These are phyloP conservation scores for Bettongia penicillata DNA, from an alignment of 2,113 vertebrate genomes.

Conservation along the genomic window DNA sequence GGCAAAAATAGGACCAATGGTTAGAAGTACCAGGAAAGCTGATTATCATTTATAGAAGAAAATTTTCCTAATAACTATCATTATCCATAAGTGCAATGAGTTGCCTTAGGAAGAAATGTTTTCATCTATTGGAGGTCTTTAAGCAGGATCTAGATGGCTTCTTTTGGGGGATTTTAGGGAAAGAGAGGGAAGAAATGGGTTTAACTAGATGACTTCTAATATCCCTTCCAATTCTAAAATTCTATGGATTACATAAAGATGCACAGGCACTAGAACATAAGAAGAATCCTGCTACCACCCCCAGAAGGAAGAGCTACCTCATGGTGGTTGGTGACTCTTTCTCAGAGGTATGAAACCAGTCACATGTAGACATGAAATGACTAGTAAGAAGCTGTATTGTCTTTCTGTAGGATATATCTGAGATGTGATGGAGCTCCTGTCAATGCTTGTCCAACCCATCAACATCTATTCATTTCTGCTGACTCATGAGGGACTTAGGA, in stretches of 20 bases:
- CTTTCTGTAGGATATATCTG: neutral
- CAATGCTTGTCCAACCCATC: neutral
- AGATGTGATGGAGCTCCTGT: neutral
- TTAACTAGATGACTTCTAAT: neutral
- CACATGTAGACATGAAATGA: neutral
- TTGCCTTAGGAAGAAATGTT: neutral
- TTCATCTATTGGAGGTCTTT: neutral
- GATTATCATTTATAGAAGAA: neutral
- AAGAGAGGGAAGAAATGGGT: neutral
- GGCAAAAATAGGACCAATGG: neutral
- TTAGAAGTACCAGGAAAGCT: neutral
- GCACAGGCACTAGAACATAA: neutral
- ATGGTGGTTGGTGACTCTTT: neutral
- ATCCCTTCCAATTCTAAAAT: neutral
- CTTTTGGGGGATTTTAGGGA: neutral
- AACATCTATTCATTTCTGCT: neutral
- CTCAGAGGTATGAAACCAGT: neutral
- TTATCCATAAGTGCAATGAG: neutral
- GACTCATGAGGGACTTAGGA: neutral
- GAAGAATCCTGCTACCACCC: neutral
- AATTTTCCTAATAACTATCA: neutral
- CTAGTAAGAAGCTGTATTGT: neutral
- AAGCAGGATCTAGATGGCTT: neutral
- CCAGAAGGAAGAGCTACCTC: neutral
- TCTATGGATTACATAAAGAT: neutral